Evolutionary conservation across 1,140 invertebrate species (phyloP).

Genomic region (Holcopasites calliopsidis): DNA sequence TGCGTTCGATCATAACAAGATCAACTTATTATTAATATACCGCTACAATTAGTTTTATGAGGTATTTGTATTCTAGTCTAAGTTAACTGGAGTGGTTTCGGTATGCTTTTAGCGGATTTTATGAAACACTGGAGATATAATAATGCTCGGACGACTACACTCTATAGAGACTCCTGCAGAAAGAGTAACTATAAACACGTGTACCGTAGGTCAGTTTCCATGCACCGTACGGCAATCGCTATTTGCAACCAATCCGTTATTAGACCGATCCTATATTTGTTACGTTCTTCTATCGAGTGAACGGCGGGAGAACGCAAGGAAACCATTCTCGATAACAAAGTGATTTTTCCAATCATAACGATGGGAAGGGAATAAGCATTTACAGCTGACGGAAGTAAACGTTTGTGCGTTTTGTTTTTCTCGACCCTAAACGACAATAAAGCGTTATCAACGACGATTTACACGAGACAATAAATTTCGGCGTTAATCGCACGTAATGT

Average conservation of each 20-base stretch:
- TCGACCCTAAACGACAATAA: neutral
- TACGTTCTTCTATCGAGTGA: neutral
- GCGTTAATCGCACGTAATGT: neutral
- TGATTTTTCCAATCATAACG: accelerated
- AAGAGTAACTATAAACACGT: conserved; percentile 27
- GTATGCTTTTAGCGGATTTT: neutral
- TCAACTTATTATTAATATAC: neutral
- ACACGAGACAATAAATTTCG: neutral
- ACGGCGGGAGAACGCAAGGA: no score
- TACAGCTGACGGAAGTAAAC: neutral
- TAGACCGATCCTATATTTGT: neutral
- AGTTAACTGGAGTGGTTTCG: no score
- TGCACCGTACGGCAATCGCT: neutral
- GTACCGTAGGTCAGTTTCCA: conserved; percentile 38
- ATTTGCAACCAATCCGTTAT: neutral
- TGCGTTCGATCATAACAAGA: neutral
- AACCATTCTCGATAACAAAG: neutral
- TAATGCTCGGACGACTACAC: neutral
- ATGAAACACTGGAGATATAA: conserved; percentile 9
- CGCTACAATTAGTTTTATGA: neutral
- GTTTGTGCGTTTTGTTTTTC: neutral
- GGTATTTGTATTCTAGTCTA: neutral
- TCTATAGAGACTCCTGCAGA: neutral
- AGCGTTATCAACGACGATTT: neutral
- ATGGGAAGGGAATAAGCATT: neutral